A percentile compares a stretch with the other conserved stretches of the same genome.
Conservation (phyloP, 2,888 invertebrate species). For the Chaitophorus viminalis region DNA sequence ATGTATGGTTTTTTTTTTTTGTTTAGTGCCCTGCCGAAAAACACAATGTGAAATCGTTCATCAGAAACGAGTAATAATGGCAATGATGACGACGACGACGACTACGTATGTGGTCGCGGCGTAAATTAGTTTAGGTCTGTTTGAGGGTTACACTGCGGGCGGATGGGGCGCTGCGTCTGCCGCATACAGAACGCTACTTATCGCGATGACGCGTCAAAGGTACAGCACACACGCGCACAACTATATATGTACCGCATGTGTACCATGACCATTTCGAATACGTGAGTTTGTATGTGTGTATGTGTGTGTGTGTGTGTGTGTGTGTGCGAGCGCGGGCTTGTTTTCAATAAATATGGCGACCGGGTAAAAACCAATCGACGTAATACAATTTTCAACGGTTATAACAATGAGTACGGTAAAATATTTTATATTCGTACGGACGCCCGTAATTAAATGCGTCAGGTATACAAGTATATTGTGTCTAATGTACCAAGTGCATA, state of each 20-base stretch:
- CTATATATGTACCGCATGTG: neutral
- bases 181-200: conserved; percentile 53
- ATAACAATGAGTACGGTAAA: neutral
- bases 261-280: neutral
- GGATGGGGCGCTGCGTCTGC: conserved; percentile 1
- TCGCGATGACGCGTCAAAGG: conserved; percentile 53
- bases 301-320: neutral
- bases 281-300: neutral
- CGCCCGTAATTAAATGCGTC: neutral
- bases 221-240: neutral
- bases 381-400: neutral
- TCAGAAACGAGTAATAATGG: conserved; percentile 44
- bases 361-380: neutral
- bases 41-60: conserved; percentile 56
- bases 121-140: conserved; percentile 57
- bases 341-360: neutral
- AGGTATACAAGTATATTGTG: too few relatives aligned
- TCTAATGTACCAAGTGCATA: too few relatives aligned
- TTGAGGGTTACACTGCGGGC: conserved; percentile 25
- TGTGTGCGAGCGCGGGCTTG: neutral
- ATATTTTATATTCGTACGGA: neutral
- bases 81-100: conserved; percentile 11
- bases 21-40: conserved; percentile 42
- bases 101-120: conserved; percentile 35
- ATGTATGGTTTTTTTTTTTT: conserved; percentile 18